These are phyloP conservation scores for Mayetiola destructor DNA, from an alignment of 2,888 invertebrate genomes.

Conservation along the genomic window DNA sequence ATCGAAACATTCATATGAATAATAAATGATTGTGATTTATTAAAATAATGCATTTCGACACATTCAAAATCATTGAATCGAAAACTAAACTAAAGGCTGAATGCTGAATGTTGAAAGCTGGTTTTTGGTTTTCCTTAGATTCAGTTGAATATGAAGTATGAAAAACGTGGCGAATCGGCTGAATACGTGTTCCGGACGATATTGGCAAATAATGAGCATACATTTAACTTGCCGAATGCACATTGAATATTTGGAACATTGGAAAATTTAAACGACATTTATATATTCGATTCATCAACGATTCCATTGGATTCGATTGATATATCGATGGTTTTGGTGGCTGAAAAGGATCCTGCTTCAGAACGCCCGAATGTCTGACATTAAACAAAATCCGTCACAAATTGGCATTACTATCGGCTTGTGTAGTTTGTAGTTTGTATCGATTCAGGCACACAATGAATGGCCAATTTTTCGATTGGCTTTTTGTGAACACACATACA, in stretches of 20 bases:
- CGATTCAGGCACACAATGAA: slow-evolving; percentile 3
- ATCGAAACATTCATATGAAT: neutral
- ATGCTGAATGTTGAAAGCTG: neutral
- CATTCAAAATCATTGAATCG: neutral
- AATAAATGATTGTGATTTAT: no score
- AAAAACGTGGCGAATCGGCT: neutral
- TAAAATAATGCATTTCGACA: neutral
- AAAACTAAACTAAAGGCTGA: neutral
- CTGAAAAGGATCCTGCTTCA: neutral
- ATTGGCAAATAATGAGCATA: neutral
- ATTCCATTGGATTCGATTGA: no score
- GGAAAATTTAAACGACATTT: slow-evolving; percentile 1
- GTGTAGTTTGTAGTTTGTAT: neutral
- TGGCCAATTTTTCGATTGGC: no score
- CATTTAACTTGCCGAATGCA: neutral
- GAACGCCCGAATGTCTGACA: no score
- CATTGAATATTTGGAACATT: neutral
- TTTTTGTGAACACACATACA: no score
- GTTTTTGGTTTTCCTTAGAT: no score
- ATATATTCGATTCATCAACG: no score
- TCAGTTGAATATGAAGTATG: neutral
- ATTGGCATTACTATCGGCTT: neutral
- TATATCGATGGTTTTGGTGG: neutral
- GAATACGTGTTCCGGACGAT: neutral
- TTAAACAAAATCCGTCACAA: no score